Evolutionary conservation across 2,888 invertebrate species (phyloP), one percentile per base, ranked within the genome.

Genomic region (Monopis laevigella): DNA sequence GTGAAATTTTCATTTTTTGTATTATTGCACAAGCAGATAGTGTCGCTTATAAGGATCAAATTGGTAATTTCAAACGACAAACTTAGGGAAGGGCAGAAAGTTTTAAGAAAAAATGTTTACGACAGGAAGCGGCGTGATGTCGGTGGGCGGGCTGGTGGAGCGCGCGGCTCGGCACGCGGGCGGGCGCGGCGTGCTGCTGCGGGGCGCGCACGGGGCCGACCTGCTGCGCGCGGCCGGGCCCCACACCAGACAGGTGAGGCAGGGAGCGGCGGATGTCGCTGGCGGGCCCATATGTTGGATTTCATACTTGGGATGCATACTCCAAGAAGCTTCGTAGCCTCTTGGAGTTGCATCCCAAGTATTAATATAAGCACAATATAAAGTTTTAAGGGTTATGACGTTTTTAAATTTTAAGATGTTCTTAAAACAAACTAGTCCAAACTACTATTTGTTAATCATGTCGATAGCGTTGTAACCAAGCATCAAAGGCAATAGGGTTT

Each of bases 191-290:
- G 86, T 93, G 41, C 72, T 99, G 35, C 82, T 98, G 51, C 84
- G 98, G 39, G 88, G 92, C 28, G 89, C 93, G 40, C 88, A 94
- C 16, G 98, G 97, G 18, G 89, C 91, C 26, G 98, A 98, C 82
- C 97, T 96, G 13, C 90, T 95, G 1, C 56, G 56, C 2, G 65
- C 70, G 40, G 64, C 62, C 42, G 56, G 63, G 27, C 54, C 42
- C 7, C 53, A 48, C 27, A 46, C 51, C 1, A 45, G 30, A 2
- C 6, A 48, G 0, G 58, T 67, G 39, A 45, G 48, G 6, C 55
- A 56, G 51, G 68, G 66, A 42, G 7, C 21, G 2, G 10, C 13
- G 4, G 2, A 3, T 18, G 7, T 18, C 10, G 2, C 39, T 18
- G 18, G 13, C 2, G 2, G 2, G 14, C 2, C 19, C 8, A 6